Evolutionary conservation across 1,140 invertebrate species (phyloP), one percentile per base, ranked within the genome.

Genomic region (Caenorhabditis remanei): DNA sequence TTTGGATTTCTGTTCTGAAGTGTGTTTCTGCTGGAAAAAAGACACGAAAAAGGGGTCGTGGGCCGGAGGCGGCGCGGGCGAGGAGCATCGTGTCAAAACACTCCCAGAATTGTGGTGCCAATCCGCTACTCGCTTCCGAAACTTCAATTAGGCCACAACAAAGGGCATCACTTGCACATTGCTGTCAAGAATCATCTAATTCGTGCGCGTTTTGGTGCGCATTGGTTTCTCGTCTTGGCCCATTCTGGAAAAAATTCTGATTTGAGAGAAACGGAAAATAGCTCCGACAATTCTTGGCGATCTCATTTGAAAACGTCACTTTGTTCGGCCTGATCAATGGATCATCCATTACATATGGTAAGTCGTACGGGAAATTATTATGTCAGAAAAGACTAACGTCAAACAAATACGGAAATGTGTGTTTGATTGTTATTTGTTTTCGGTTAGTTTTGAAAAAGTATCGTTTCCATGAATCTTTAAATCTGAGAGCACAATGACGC

Each of bases 131-230:
- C 46, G 71, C 71, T 79, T 79, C 71, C 71, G 71, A 79, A 79
- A 79, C 71, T 50, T 79, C 71, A 79, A 79, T 79, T 79, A 79
- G 71, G 71, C 71, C 71, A 79, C 71, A 79, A 79, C 71, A 79
- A 79, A 79, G 46, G 71, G 71, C 43, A 79, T 79, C 71, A 79
- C 71, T 79, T 79, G 71, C 71, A 43, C 71, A 79, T 79, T 43
- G 43, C 71, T 79, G 71, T 79, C 71, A 79, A 79, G 71, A 79
- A 79, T 79, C 71, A 79, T 79, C 71, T 79, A 79, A 79, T 79
- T 79, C 71, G 40, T 19, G 46, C 43, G 65, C 41, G 40, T 46
- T 71, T 71, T 71, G 40, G 65, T 63, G 40, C 24, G 65, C 65
- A 71, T 71, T 63, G 61, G 61, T 63, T 63, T 63, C 46, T 71